Evolutionary conservation across 2,113 vertebrate genomes (phyloP).

Genomic region (Albula goreensis): DNA sequence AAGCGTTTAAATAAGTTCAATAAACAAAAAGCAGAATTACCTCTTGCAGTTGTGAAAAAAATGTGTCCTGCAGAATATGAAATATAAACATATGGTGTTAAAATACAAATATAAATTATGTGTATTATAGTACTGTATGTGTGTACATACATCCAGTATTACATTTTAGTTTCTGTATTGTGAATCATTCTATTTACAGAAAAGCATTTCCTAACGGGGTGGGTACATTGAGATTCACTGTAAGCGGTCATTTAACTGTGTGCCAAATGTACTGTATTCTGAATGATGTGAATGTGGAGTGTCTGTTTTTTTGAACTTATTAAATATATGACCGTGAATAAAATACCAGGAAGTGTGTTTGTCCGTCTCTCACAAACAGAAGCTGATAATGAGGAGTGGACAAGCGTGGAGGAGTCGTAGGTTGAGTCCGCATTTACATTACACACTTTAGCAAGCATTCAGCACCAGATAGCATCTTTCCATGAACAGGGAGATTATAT

Average conservation of each 20-base stretch:
- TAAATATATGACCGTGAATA: slow-evolving; percentile 81
- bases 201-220: slow-evolving; percentile 69
- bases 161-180: slow-evolving; percentile 82
- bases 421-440: too few relatives aligned
- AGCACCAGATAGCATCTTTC: too few relatives aligned
- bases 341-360: slow-evolving; percentile 45
- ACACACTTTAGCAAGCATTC: too few relatives aligned
- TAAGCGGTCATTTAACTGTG: slow-evolving; percentile 86
- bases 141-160: slow-evolving; percentile 43
- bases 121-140: slow-evolving; percentile 65
- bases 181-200: slow-evolving; percentile 90
- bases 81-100: slow-evolving; percentile 65
- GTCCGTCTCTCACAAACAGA: background rate
- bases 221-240: slow-evolving; percentile 84
- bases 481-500: too few relatives aligned
- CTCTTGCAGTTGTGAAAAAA: slow-evolving; percentile 82
- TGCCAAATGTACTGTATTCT: slow-evolving; percentile 99
- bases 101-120: slow-evolving; percentile 59
- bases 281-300: slow-evolving; percentile 93
- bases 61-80: slow-evolving; percentile 77
- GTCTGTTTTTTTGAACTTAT: slow-evolving; percentile 86
- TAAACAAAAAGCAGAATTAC: slow-evolving; percentile 68
- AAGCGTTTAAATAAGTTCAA: background rate
- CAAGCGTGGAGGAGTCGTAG: background rate
- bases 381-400: background rate